Evolutionary conservation across 2,888 invertebrate species (phyloP), one percentile per base, ranked within the genome.

Genomic region (Diaperis boleti): DNA sequence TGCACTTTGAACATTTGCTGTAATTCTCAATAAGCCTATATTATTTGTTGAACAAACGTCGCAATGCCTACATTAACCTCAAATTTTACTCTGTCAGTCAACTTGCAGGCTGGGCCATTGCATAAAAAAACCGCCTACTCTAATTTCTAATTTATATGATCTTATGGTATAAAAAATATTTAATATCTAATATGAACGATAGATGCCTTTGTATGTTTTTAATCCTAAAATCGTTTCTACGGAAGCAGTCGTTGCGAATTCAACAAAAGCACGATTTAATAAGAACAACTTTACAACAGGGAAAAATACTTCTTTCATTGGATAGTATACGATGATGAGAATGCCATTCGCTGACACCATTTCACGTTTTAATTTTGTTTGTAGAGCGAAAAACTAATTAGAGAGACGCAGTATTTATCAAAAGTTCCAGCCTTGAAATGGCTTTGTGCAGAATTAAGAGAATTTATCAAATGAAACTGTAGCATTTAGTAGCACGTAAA

Each of bases 361-460:
- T 26, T 26, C 26, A 26, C 6, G n/a, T 26, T 26, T n/a, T 26
- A 26, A 26, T 26, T 26, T 26, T 26, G 26, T 26, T 26, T 26
- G 26, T 26, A 26, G 26, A 5, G n/a, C 2, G 11, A 33, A 44
- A 44, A 20, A 10, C 5, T 44, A 44, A 44, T 44, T 44, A 44
- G 15, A 8, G 14, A 17, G 20, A 20, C 22, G n/a, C 44, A 44
- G 41, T 22, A 44, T 33, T 33, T 33, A 33, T 33, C 22, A 44
- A 44, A 44, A 44, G 8, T 20, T 44, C 10, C 22, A 44, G 44
- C 4, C 18, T 1, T 44, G 18, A 20, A 44, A 6, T 44, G 44
- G 14, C 17, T n/a, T 44, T 2, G 44, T 22, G 44, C n/a, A 17
- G 6, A 33, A 33, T 35, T 6, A 41, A 41, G 41, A 5, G 41